A percentile compares a stretch with the other conserved stretches of the same genome.
phyloP scores from a whole-genome alignment of 30 jellyfish, hydroid and myxozoan species.

The Aurelia sp. region DNA sequence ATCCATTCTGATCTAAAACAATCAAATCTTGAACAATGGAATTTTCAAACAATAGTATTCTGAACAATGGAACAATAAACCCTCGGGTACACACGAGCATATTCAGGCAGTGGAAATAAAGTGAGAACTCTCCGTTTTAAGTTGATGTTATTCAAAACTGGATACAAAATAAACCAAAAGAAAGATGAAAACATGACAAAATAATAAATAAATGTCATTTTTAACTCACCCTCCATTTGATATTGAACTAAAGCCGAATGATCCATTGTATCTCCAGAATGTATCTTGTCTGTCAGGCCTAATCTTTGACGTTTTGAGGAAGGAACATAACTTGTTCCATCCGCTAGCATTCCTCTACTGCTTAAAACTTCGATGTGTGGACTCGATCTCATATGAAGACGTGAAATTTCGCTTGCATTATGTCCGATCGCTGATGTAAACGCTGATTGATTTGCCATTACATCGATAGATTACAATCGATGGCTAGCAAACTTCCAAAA shows the following conservation, averaged over 20 bases:
- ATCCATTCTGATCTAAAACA: constrained; percentile 5
- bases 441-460: constrained; percentile 75
- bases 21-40: neutral
- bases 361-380: constrained; percentile 67
- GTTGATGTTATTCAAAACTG: too few relatives aligned
- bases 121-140: too few relatives aligned
- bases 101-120: too few relatives aligned
- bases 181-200: too few relatives aligned
- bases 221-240: constrained; percentile 53
- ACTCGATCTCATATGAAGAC: constrained; percentile 50
- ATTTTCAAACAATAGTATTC: constrained; percentile 5
- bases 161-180: too few relatives aligned
- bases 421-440: constrained; percentile 68
- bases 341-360: constrained; percentile 68
- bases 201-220: too few relatives aligned
- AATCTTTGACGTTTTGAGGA: constrained; percentile 64
- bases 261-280: constrained; percentile 48
- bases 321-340: constrained; percentile 63
- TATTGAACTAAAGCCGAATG: constrained; percentile 60
- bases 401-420: constrained; percentile 54
- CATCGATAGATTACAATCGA: neutral
- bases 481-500: too few relatives aligned
- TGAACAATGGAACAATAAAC: constrained; percentile 3
- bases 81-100: neutral
- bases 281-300: constrained; percentile 59